Percentiles rank a stretch among this genome's conserved stretches.
These are phyloP conservation scores for Schizaphis graminum DNA, from an alignment of 2,888 invertebrate species.

Conservation along the genomic window DNA sequence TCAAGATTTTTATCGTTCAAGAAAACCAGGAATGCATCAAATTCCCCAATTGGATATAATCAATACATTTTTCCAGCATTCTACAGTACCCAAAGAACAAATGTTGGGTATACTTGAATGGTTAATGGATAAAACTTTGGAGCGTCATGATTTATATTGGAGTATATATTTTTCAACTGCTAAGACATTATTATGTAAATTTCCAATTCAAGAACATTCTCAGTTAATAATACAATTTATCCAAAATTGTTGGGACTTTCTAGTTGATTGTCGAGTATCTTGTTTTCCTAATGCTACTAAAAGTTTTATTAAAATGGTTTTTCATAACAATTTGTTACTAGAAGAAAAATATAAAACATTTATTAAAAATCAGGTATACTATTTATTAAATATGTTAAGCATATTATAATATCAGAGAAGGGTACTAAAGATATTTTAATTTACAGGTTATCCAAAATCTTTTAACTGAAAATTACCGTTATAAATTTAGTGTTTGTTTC, in stretches of 20 bases:
- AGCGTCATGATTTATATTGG: constrained; percentile 44
- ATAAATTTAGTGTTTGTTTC: constrained; percentile 57
- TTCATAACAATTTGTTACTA: constrained; percentile 38
- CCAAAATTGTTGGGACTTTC: constrained; percentile 52
- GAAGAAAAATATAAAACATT: constrained; percentile 34
- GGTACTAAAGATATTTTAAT: constrained; percentile 15
- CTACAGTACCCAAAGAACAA: constrained; percentile 40
- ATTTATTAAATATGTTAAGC: neutral
- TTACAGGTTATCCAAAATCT: constrained; percentile 48
- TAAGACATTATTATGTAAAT: constrained; percentile 9
- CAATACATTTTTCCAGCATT: constrained; percentile 56
- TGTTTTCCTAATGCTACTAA: constrained; percentile 48
- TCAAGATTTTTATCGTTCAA: constrained; percentile 27
- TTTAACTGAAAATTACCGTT: constrained; percentile 41
- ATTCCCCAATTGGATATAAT: constrained; percentile 51
- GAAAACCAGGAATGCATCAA: constrained; percentile 43
- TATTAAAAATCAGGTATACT: constrained; percentile 40
- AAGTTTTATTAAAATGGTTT: constrained; percentile 58
- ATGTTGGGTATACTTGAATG: constrained; percentile 44
- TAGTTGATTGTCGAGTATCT: constrained; percentile 52
- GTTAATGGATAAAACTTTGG: constrained; percentile 48
- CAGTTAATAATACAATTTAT: constrained; percentile 44
- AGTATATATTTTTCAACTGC: constrained; percentile 49
- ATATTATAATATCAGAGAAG: neutral
- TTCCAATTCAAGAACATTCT: neutral